phyloP scores from a whole-genome alignment of 2,797 vertebrate genomes.

The Smutsia gigantea region DNA sequence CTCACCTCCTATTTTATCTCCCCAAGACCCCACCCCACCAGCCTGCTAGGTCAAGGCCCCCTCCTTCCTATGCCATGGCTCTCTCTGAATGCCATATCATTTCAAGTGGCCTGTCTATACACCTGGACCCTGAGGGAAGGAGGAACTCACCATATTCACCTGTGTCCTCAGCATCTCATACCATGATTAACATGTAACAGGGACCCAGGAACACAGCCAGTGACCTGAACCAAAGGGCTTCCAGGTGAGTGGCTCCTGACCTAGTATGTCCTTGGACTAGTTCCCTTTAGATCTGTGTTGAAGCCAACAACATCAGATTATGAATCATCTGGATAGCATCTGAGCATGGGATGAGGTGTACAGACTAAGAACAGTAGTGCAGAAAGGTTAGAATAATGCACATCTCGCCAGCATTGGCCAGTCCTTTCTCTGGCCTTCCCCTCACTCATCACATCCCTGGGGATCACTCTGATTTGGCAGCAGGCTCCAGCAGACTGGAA shows the following conservation, averaged over 20 bases:
- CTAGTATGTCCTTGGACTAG: background rate
- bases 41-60: background rate
- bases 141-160: background rate
- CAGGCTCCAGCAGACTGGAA: background rate
- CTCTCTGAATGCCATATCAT: background rate
- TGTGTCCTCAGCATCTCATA: too few species aligned
- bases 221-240: background rate
- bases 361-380: background rate
- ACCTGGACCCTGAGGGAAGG: background rate
- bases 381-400: slow-evolving; percentile 1
- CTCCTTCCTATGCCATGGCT: background rate
- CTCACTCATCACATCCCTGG: background rate
- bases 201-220: background rate
- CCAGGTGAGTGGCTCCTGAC: background rate
- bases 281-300: background rate
- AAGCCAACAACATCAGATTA: background rate
- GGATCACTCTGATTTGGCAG: background rate
- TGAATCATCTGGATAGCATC: background rate
- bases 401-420: background rate
- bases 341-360: background rate
- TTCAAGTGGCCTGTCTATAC: background rate
- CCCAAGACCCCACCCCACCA: background rate
- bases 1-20: background rate
- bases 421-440: background rate
- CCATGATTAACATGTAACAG: fast-evolving